Percentiles rank a stretch among this genome's conserved stretches.
These are phyloP conservation scores for Vanessa cardui DNA, from an alignment of 2,888 invertebrate species.

Conservation along the genomic window DNA sequence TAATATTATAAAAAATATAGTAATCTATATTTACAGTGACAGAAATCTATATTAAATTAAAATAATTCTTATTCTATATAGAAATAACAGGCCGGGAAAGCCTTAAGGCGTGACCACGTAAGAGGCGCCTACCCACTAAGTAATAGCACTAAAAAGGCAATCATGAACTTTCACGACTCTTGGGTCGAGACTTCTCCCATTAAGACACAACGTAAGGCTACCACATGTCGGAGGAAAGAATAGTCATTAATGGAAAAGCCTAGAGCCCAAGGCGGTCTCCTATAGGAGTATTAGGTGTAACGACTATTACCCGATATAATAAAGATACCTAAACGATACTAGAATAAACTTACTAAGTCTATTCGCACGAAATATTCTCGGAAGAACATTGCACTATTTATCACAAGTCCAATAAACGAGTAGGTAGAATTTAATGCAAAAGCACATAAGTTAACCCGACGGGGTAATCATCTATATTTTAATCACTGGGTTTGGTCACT, in stretches of 20 bases:
- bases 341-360: conserved; percentile 30
- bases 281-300: conserved; percentile 25
- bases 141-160: conserved; percentile 40
- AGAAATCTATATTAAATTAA: conserved; percentile 62
- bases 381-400: conserved; percentile 70
- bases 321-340: conserved; percentile 22
- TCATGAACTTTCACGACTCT: conserved; percentile 36
- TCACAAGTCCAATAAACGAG: conserved; percentile 55
- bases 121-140: conserved; percentile 37
- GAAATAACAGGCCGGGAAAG: conserved; percentile 40
- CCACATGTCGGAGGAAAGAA: conserved; percentile 18
- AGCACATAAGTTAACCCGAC: conserved; percentile 33
- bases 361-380: conserved; percentile 49
- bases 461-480: conserved; percentile 23
- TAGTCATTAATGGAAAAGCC: conserved; percentile 43
- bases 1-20: conserved; percentile 75
- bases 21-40: conserved; percentile 77
- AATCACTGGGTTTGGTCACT: conserved; percentile 43
- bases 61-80: conserved; percentile 46
- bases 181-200: conserved; percentile 39
- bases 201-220: conserved; percentile 25
- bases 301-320: conserved; percentile 32
- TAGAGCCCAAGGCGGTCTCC: conserved; percentile 30
- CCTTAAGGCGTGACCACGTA: conserved; percentile 57
- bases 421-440: conserved; percentile 44